Conservation (phyloP, 2,888 invertebrate genomes). For the Drosophila affinis region DNA sequence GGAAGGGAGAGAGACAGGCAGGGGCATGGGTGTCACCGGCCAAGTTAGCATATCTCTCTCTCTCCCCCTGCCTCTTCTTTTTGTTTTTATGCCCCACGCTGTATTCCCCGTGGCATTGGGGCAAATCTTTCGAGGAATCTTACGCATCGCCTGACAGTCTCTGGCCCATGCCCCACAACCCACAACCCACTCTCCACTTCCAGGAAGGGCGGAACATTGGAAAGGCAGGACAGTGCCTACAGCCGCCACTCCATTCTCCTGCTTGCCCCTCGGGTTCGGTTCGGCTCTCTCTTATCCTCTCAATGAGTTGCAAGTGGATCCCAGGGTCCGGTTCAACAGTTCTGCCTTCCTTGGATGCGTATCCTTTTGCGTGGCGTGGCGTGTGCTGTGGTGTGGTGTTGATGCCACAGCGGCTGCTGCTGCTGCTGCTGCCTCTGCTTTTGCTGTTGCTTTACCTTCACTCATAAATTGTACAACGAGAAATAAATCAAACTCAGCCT, state of each 20-base stretch:
- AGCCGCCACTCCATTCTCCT: background rate
- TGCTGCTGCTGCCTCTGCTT: slow-evolving; percentile 15
- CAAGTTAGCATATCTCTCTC: slow-evolving; percentile 23
- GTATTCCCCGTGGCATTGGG: slow-evolving; percentile 43
- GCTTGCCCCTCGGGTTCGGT: too few relatives aligned
- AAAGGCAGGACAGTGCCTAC: slow-evolving; percentile 23
- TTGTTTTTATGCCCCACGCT: background rate
- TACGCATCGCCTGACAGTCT: slow-evolving; percentile 59
- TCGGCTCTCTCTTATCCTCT: slow-evolving; percentile 15
- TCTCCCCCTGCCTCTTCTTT: background rate
- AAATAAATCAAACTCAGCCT: slow-evolving; percentile 80
- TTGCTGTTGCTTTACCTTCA: slow-evolving; percentile 66
- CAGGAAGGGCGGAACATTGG: slow-evolving; percentile 35
- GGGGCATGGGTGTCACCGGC: background rate
- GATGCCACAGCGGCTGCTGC: slow-evolving; percentile 1
- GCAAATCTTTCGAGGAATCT: slow-evolving; percentile 69
- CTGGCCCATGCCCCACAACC: slow-evolving; percentile 43
- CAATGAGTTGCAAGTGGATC: slow-evolving; percentile 34
- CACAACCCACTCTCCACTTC: slow-evolving; percentile 8
- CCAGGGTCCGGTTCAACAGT: slow-evolving; percentile 26
- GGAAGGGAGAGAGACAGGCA: background rate
- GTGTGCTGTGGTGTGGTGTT: slow-evolving; percentile 3
- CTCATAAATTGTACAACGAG: slow-evolving; percentile 77
- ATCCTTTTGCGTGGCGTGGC: slow-evolving; percentile 5
- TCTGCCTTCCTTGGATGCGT: slow-evolving; percentile 20